A percentile compares a stretch with the other conserved stretches of the same genome.
phyloP scores from a whole-genome alignment of 2,888 invertebrate genomes.

The Chloroclystis v-ata region DNA sequence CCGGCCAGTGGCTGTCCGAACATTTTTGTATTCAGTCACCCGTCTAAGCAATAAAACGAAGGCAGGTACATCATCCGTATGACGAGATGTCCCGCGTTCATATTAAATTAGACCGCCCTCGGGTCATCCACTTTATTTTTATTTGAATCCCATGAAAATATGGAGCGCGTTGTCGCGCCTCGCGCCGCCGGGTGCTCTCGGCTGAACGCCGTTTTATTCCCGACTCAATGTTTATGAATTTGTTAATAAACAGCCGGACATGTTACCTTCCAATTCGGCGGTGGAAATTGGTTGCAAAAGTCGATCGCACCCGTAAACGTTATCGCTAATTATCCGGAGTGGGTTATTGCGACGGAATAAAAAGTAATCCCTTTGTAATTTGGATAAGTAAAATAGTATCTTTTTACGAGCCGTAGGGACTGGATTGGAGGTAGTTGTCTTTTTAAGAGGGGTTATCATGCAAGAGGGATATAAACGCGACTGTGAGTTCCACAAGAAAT shows the following conservation, averaged over 20 bases:
- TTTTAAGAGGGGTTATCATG: slow-evolving; percentile 62
- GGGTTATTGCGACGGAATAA: slow-evolving; percentile 55
- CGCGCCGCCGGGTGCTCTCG: slow-evolving; percentile 53
- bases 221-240: slow-evolving; percentile 75
- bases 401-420: slow-evolving; percentile 54
- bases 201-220: slow-evolving; percentile 60
- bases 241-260: slow-evolving; percentile 65
- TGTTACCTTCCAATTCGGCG: slow-evolving; percentile 59
- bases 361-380: slow-evolving; percentile 64
- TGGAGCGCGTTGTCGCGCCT: slow-evolving; percentile 62
- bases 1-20: slow-evolving; percentile 39
- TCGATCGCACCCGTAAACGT: slow-evolving; percentile 43
- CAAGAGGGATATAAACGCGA: slow-evolving; percentile 60
- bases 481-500: slow-evolving; percentile 43
- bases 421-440: slow-evolving; percentile 52
- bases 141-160: slow-evolving; percentile 76
- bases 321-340: slow-evolving; percentile 61
- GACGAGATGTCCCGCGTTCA: slow-evolving; percentile 66
- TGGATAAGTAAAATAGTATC: slow-evolving; percentile 54
- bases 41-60: slow-evolving; percentile 68
- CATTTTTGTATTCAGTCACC: slow-evolving; percentile 63
- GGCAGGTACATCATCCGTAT: slow-evolving; percentile 63
- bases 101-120: slow-evolving; percentile 73
- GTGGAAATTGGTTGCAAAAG: slow-evolving; percentile 42
- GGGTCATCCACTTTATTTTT: slow-evolving; percentile 74